Conservation (phyloP, 2,888 invertebrate genomes). For the Sinopyrophorus schimmeli region DNA sequence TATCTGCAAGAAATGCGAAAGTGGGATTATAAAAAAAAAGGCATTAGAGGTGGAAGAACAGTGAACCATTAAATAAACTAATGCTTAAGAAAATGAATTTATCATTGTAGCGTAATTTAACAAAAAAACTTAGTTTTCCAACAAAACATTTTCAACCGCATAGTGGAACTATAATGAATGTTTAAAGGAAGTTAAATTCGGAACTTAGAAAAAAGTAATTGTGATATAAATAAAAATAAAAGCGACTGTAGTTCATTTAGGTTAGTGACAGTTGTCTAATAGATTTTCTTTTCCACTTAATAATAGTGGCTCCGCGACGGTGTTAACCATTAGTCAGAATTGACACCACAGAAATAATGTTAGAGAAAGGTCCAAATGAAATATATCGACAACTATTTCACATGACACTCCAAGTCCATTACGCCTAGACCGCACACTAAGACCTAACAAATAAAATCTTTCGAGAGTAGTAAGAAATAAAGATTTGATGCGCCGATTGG, state of each 20-base stretch:
- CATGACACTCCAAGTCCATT: conserved; percentile 43
- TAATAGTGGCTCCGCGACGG: conserved; percentile 46
- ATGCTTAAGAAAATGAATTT: too few species aligned
- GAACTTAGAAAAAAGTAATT: conserved; percentile 11
- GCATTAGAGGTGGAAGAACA: too few species aligned
- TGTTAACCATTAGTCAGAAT: conserved; percentile 52
- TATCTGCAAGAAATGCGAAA: too few species aligned
- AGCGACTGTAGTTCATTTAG: conserved; percentile 24
- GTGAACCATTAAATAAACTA: too few species aligned
- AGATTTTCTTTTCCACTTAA: conserved; percentile 50
- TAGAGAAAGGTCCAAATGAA: conserved; percentile 48
- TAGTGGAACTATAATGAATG: too few species aligned
- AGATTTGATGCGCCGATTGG: conserved; percentile 20
- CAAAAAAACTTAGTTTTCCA: too few species aligned
- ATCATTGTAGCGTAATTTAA: too few species aligned
- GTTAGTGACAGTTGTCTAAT: conserved; percentile 49
- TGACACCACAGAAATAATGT: conserved; percentile 51
- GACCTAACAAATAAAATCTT: conserved; percentile 29
- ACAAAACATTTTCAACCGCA: too few species aligned
- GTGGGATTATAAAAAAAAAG: too few species aligned
- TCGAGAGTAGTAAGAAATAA: conserved; percentile 19
- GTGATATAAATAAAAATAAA: conserved; percentile 24
- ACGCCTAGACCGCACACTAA: conserved; percentile 37
- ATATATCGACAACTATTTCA: conserved; percentile 49
- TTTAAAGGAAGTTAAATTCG: neutral